Evolutionary conservation across 2,888 invertebrate species (phyloP), one percentile per base, ranked within the genome.

Genomic region (Leptothorax acervorum): DNA sequence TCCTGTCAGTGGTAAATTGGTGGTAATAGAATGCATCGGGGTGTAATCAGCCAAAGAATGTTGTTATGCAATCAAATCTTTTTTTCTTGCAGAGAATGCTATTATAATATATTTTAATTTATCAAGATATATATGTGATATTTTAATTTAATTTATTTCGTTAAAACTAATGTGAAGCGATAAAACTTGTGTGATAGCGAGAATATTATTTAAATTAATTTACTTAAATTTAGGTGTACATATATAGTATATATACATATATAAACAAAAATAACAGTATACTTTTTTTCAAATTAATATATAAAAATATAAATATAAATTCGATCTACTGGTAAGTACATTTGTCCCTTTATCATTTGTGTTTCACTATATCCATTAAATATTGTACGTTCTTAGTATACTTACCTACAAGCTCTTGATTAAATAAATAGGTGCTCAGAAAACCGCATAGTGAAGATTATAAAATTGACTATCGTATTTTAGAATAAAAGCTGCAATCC

Each of bases 381-480:
- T 23, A 63, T 23, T 23, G 0, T 42, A 53, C 3, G 8, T 51
- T 45, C n/a, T 70, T 45, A 66, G 6, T 28, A 31, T 81, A 81
- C 79, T 81, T 81, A 81, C 79, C 76, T 60, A 60, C 9, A 75
- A 78, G 15, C n/a, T 45, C 9, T 31, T 55, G 6, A 15, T 71
- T 78, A 73, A 57, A 31, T 8, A 60, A 73, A 31, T 8, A 60
- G 74, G 76, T 75, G 76, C 60, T 81, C 79, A 60, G 79, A 74
- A 81, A 81, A 48, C 9, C 9, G 60, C 79, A 28, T n/a, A 53
- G 48, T 81, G 75, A 81, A 60, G 18, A 81, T 81, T 75, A 75
- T 35, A 74, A 73, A 79, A 60, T 79, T 18, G 18, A 81, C 1
- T 35, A 62, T 15, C 42, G 0, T 48, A 48, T 74, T 60, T 74